phyloP scores from a whole-genome alignment of 2,797 vertebrate species.

The Lerista edwardsae region DNA sequence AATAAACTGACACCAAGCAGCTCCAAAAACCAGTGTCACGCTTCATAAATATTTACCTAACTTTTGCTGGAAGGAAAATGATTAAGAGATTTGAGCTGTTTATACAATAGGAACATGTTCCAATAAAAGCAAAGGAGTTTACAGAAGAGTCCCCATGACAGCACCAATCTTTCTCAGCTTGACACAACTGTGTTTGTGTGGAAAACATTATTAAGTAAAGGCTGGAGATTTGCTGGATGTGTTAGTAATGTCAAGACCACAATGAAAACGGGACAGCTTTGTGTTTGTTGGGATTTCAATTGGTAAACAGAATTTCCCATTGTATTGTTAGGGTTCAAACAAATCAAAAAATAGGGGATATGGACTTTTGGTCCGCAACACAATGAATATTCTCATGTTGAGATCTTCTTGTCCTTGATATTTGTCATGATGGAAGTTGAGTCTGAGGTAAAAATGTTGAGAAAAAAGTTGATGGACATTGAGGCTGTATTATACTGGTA shows the following conservation, averaged over 20 bases:
- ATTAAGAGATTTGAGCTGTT: constrained; percentile 63
- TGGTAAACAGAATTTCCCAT: neutral
- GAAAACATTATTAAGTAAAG: constrained; percentile 48
- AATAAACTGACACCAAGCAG: constrained; percentile 53
- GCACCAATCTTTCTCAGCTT: constrained; percentile 35
- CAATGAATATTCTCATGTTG: no score
- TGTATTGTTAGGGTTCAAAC: no score
- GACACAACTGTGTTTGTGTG: constrained; percentile 52
- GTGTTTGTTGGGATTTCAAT: neutral
- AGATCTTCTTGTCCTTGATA: neutral
- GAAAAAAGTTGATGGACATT: neutral
- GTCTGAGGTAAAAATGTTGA: neutral
- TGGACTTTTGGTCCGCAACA: neutral
- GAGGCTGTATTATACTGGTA: no score
- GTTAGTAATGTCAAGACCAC: neutral
- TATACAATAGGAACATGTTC: constrained; percentile 56
- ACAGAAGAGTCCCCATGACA: constrained; percentile 35
- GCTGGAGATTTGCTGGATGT: constrained; percentile 16
- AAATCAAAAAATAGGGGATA: neutral
- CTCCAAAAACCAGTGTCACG: constrained; percentile 45
- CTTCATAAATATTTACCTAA: constrained; percentile 69
- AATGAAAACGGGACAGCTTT: neutral
- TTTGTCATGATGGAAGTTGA: no score
- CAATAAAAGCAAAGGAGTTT: constrained; percentile 51
- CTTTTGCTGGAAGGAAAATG: constrained; percentile 58